phyloP scores from a whole-genome alignment of 1,140 invertebrate species.

The Leptinotarsa defecta region DNA sequence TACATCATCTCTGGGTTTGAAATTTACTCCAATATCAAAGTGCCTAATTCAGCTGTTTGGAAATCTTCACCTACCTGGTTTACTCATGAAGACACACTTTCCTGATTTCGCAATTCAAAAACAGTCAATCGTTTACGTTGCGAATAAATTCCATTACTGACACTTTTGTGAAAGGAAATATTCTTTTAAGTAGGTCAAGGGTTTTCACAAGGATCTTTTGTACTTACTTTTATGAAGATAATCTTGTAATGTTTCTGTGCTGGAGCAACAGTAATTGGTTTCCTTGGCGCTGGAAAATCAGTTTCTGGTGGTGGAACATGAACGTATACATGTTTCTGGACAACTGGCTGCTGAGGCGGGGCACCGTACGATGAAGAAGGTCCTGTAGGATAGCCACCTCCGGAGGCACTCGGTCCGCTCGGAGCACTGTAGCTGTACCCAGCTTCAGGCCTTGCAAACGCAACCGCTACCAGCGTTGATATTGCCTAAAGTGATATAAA shows the following conservation, averaged over 20 bases:
- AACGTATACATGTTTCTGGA: constrained; percentile 81
- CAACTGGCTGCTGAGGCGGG: constrained; percentile 58
- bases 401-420: constrained; percentile 33
- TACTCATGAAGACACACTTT: too few species aligned
- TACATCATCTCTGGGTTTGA: too few species aligned
- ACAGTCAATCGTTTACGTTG: too few species aligned
- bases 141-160: too few species aligned
- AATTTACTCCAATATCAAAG: too few species aligned
- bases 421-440: constrained; percentile 41
- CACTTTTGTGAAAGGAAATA: too few species aligned
- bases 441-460: constrained; percentile 41
- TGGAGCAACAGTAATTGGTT: constrained; percentile 61
- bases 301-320: constrained; percentile 72
- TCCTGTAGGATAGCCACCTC: constrained; percentile 32
- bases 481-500: constrained; percentile 29
- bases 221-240: constrained; percentile 79
- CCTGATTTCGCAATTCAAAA: too few species aligned
- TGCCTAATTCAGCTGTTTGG: too few species aligned
- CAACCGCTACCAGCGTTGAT: constrained; percentile 37
- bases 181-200: background rate
- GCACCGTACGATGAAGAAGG: constrained; percentile 42
- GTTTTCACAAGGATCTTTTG: background rate
- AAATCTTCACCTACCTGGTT: too few species aligned
- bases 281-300: constrained; percentile 65
- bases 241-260: constrained; percentile 86